Evolutionary conservation across 2,113 vertebrate genomes (phyloP), one percentile per base, ranked within the genome.

Genomic region (Piprites chloris): DNA sequence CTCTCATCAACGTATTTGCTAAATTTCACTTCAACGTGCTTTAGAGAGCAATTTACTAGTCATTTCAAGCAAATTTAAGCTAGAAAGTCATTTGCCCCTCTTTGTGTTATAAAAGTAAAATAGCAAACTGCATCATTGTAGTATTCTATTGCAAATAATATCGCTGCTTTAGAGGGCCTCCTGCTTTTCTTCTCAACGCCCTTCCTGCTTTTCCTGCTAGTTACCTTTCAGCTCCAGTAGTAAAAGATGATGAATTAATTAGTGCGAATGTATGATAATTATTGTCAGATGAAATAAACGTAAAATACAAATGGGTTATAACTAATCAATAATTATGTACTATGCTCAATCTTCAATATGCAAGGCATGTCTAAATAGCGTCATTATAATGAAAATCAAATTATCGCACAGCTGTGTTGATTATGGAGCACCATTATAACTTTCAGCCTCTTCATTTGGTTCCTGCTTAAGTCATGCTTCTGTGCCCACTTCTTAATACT

Each of bases 311-410:
- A 93, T 97, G 91, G 88, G 71, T 97, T 97, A 87, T 96, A 97
- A 86, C 84, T 97, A 96, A 98, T 98, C 93, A 95, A 97, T 98
- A 97, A 93, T 97, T 97, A 95, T 90, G 91, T 95, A 83, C 83
- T 96, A 32, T 88, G 55, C 69, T 96, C 76, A 81, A 65, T 94
- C 87, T 96, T 97, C 94, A 94, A 59, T 89, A 95, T 96, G 82
- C 80, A 85, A 86, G 71, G 56, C 84, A 94, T 89, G 89, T 90
- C 85, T 95, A 96, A 97, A 89, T 95, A 91, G 87, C 5, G 1
- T 93, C 82, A 96, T 97, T 96, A 94, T 94, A 96, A 95, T 94
- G 94, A 96, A 98, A 98, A 97, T 96, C 91, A 96, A 94, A 97
- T 97, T 95, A 97, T 84, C 91, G 62, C 90, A 90, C 95, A 97